Percentiles rank a stretch among this genome's conserved stretches.
Evolutionary conservation across 2,888 invertebrate genomes (phyloP).

Genomic region (Pachymerium ferrugineum): DNA sequence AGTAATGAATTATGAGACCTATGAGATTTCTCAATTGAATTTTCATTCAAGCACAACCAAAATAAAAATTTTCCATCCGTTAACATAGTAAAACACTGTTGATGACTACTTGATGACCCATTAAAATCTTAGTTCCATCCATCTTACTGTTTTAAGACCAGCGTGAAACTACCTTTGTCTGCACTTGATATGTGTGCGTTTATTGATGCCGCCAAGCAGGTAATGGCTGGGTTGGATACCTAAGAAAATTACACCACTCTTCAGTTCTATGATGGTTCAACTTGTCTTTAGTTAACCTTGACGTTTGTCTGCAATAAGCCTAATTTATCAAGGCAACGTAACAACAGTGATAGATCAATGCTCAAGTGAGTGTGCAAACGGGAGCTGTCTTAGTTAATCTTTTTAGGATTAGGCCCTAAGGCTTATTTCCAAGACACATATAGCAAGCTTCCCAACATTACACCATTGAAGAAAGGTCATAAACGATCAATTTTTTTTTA

Average conservation of each 20-base stretch:
- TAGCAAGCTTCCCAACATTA: background rate
- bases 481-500: too few relatives aligned
- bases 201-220: background rate
- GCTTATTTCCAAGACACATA: too few relatives aligned
- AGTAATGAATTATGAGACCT: too few relatives aligned
- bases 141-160: background rate
- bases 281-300: background rate
- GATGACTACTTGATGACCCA: too few relatives aligned
- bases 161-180: conserved; percentile 3
- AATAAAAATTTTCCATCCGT: too few relatives aligned
- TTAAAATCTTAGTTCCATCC: too few relatives aligned
- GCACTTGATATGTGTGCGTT: background rate
- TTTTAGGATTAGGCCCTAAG: background rate
- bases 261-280: background rate
- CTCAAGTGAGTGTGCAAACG: conserved; percentile 4
- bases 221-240: background rate
- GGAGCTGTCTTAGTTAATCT: conserved; percentile 13
- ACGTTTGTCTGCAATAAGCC: background rate
- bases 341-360: conserved; percentile 3
- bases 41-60: too few relatives aligned
- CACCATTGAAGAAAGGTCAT: background rate
- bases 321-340: background rate
- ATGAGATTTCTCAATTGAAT: too few relatives aligned
- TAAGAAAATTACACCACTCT: background rate
- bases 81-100: too few relatives aligned